Evolutionary conservation across 2,888 invertebrate genomes (phyloP).

Genomic region (Bimastos eiseni): DNA sequence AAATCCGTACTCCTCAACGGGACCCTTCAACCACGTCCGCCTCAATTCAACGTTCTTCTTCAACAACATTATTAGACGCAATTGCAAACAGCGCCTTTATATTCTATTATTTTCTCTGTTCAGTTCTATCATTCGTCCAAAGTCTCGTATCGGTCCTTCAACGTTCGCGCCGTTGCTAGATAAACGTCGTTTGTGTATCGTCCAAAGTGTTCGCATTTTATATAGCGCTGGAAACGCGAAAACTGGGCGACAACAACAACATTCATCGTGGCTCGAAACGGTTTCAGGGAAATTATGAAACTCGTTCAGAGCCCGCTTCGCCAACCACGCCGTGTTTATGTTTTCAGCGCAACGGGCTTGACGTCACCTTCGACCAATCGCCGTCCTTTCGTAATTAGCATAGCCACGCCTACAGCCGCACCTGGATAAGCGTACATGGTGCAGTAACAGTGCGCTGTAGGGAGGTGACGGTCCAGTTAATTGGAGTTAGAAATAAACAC

Average conservation of each 20-base stretch:
- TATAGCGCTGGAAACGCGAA: background rate
- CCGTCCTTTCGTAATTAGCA: background rate
- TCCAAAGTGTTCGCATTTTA: background rate
- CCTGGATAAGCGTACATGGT: background rate
- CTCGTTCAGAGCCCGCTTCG: background rate
- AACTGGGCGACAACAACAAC: background rate
- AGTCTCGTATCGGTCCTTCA: background rate
- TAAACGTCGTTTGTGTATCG: background rate
- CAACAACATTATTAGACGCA: background rate
- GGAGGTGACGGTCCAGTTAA: background rate
- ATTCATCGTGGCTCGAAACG: background rate
- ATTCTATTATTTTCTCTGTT: background rate
- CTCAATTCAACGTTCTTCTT: background rate
- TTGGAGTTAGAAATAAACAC: background rate
- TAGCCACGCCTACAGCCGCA: background rate
- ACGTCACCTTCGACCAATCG: conserved; percentile 21
- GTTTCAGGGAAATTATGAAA: conserved; percentile 21
- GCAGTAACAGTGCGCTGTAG: background rate
- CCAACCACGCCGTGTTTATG: conserved; percentile 19
- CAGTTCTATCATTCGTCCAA: background rate
- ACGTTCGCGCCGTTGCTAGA: conserved; percentile 13
- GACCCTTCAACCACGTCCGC: background rate
- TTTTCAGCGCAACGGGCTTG: background rate
- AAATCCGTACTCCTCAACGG: conserved; percentile 18
- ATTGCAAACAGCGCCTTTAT: background rate